phyloP scores from a whole-genome alignment of 2,888 invertebrate genomes.

The Muscina levida region DNA sequence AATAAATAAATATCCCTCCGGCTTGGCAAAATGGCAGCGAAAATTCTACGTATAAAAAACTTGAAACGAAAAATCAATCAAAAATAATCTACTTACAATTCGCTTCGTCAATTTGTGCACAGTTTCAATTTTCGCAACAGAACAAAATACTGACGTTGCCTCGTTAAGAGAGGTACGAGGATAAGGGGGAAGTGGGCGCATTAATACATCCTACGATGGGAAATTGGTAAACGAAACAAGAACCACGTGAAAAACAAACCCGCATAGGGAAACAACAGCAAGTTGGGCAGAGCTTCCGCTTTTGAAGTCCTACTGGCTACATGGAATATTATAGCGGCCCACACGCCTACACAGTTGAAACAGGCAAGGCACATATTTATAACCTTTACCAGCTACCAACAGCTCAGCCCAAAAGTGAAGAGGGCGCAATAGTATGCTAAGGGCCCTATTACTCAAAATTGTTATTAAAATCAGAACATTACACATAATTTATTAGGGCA shows the following conservation, averaged over 20 bases:
- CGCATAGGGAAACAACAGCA: conserved; percentile 47
- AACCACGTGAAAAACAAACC: conserved; percentile 43
- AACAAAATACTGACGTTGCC: conserved; percentile 21
- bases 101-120: conserved; percentile 62
- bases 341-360: conserved; percentile 29
- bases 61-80: conserved; percentile 71
- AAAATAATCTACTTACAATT: conserved; percentile 72
- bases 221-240: conserved; percentile 44
- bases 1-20: conserved; percentile 30
- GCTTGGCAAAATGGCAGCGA: conserved; percentile 33
- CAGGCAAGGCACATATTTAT: neutral
- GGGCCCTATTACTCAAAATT: too few relatives aligned
- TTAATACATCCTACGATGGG: conserved; percentile 17
- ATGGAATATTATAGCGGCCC: conserved; percentile 17
- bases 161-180: conserved; percentile 7
- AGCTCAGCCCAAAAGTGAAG: too few relatives aligned
- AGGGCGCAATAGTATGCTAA: too few relatives aligned
- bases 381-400: too few relatives aligned
- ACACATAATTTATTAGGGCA: too few relatives aligned
- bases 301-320: conserved; percentile 54
- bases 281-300: too few relatives aligned
- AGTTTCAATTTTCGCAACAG: conserved; percentile 60
- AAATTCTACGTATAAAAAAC: conserved; percentile 65
- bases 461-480: too few relatives aligned
- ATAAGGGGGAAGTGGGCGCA: conserved; percentile 36